Conservation (phyloP, 2,888 invertebrate species). For the Leptodirus hochenwartii region DNA sequence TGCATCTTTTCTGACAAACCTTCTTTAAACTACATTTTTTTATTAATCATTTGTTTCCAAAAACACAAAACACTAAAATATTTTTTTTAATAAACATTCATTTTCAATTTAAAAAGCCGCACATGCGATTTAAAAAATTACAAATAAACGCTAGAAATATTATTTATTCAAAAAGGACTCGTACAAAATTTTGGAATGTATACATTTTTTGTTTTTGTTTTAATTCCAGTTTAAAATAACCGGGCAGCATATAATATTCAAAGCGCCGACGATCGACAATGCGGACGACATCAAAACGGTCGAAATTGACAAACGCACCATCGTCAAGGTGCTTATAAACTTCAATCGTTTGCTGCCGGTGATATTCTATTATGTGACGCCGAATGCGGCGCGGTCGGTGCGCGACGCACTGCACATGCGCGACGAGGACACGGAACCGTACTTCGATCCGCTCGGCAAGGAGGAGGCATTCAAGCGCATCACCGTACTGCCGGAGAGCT, state of each 20-base stretch:
- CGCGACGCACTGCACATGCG: conserved; percentile 53
- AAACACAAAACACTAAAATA: no score
- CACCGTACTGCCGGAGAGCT: conserved; percentile 51
- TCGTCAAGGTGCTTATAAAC: conserved; percentile 58
- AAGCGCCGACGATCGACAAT: conserved; percentile 38
- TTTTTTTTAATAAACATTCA: no score
- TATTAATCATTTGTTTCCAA: no score
- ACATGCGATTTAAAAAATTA: no score
- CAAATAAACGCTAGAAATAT: no score
- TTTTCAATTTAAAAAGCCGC: no score
- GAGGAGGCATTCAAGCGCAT: conserved; percentile 56
- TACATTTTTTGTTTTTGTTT: conserved; percentile 6
- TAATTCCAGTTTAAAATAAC: conserved; percentile 19
- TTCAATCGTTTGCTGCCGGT: conserved; percentile 61
- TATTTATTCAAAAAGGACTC: no score
- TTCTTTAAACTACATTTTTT: no score
- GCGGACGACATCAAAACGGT: conserved; percentile 37
- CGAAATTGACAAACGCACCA: conserved; percentile 46
- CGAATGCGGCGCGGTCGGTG: conserved; percentile 47
- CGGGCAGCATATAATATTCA: conserved; percentile 25
- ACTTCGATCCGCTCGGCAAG: conserved; percentile 40
- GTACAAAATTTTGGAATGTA: neutral
- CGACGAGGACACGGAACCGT: conserved; percentile 26
- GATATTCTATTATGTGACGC: conserved; percentile 60
- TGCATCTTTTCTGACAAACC: no score